phyloP scores from a whole-genome alignment of 2,888 invertebrate species.

The Papilio protenor region DNA sequence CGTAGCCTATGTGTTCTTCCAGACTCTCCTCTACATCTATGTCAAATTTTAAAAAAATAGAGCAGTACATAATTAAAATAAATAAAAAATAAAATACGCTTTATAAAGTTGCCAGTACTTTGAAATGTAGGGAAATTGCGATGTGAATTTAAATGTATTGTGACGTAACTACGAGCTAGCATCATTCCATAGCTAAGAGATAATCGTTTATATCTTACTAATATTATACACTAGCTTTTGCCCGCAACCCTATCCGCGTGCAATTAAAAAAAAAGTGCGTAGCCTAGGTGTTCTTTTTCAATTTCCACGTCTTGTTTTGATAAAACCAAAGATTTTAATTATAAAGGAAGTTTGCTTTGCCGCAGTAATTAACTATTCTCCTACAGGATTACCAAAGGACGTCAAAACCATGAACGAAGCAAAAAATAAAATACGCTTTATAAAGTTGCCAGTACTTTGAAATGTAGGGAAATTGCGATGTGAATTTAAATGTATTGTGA shows the following conservation, averaged over 20 bases:
- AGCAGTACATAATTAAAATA: no score
- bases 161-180: not conserved
- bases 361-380: slow-evolving; percentile 31
- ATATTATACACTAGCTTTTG: no score
- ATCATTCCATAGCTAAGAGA: not conserved
- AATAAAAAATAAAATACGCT: slow-evolving; percentile 2
- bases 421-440: slow-evolving; percentile 3
- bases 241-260: no score
- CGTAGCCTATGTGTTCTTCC: no score
- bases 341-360: slow-evolving; percentile 13
- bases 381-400: slow-evolving; percentile 12
- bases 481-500: slow-evolving; percentile 2
- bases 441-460: slow-evolving; percentile 2
- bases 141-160: slow-evolving; percentile 3
- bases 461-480: not conserved
- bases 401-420: slow-evolving; percentile 27
- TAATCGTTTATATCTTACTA: not conserved
- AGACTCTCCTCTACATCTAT: no score
- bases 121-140: not conserved
- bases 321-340: slow-evolving; percentile 23
- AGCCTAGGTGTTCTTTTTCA: not conserved
- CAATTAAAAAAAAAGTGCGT: no score
- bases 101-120: slow-evolving; percentile 1
- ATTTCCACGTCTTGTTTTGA: not conserved
- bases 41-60: no score